Evolutionary conservation across 2,888 invertebrate genomes (phyloP).

Genomic region (Hypomecis punctinalis): DNA sequence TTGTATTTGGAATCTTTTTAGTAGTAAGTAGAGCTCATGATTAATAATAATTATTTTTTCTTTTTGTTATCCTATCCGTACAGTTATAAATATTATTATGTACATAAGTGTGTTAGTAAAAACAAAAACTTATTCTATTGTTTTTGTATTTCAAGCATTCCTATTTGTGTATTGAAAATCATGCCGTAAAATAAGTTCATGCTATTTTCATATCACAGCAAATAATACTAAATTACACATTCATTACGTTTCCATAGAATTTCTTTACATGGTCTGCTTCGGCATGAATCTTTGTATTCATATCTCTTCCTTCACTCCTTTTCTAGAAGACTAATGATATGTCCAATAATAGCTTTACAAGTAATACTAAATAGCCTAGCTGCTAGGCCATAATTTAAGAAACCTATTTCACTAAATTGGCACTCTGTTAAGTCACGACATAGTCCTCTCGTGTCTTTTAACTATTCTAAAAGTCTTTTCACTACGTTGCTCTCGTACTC

Average conservation of each 20-base stretch:
- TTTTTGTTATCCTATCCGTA: too few species aligned
- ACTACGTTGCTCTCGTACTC: neutral
- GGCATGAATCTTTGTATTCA: conserved; percentile 12
- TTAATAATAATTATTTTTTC: too few species aligned
- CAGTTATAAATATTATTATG: too few species aligned
- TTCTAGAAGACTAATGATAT: neutral
- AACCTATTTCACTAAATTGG: conserved; percentile 19
- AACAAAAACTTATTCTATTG: too few species aligned
- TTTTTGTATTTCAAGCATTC: too few species aligned
- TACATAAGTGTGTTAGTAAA: too few species aligned
- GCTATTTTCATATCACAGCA: too few species aligned
- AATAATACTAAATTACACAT: too few species aligned
- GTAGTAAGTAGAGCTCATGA: too few species aligned
- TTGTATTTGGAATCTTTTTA: too few species aligned
- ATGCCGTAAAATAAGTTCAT: too few species aligned
- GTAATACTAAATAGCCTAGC: conserved; percentile 8
- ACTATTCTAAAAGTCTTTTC: neutral
- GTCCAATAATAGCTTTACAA: neutral
- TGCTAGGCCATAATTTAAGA: conserved; percentile 14
- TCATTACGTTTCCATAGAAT: neutral
- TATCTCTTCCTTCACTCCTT: neutral
- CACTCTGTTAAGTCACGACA: conserved; percentile 20
- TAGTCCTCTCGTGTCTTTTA: conserved; percentile 4
- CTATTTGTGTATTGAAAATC: too few species aligned
- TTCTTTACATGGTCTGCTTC: conserved; percentile 3